Percentiles rank a stretch among this genome's conserved stretches.
phyloP scores from a whole-genome alignment of 2,113 vertebrate genomes.

The Hippocampus abdominalis region DNA sequence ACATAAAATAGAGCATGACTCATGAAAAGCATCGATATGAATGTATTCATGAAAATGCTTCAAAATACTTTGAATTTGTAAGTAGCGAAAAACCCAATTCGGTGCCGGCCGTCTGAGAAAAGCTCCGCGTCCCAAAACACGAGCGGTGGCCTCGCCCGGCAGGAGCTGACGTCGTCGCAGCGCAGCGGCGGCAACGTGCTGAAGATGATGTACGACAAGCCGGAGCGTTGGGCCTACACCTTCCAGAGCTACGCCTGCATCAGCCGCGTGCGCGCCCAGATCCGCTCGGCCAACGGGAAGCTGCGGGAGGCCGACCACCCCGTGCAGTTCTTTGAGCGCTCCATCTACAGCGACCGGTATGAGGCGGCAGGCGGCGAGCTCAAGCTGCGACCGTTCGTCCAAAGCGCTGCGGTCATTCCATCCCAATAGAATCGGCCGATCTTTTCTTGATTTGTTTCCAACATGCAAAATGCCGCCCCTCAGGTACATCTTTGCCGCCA shows the following conservation, averaged over 20 bases:
- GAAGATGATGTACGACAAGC: slow-evolving; percentile 92
- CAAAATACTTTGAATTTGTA: no score
- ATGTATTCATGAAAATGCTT: no score
- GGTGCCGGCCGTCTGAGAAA: no score
- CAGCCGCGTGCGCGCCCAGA: slow-evolving; percentile 86
- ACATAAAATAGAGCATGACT: no score
- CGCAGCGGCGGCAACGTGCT: slow-evolving; percentile 86
- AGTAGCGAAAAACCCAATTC: no score
- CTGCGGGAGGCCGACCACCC: slow-evolving; percentile 74
- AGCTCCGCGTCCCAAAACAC: no score
- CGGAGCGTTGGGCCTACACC: slow-evolving; percentile 90
- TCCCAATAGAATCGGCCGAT: no score
- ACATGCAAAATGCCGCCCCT: fast-evolving
- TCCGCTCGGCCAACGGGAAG: slow-evolving; percentile 71
- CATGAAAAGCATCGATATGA: no score
- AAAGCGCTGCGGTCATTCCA: no score
- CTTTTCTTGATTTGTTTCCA: no score
- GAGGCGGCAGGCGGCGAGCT: not conserved
- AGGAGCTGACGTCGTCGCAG: slow-evolving; percentile 88
- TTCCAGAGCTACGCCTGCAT: slow-evolving; percentile 93
- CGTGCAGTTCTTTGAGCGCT: slow-evolving; percentile 88
- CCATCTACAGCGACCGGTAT: slow-evolving; percentile 94
- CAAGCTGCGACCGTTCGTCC: not conserved
- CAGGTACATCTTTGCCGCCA: slow-evolving; percentile 93
- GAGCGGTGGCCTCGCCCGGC: not conserved